Percentiles rank a stretch among this genome's conserved stretches.
Conservation (phyloP, 2,888 invertebrate species). For the Sinelater perroti region DNA sequence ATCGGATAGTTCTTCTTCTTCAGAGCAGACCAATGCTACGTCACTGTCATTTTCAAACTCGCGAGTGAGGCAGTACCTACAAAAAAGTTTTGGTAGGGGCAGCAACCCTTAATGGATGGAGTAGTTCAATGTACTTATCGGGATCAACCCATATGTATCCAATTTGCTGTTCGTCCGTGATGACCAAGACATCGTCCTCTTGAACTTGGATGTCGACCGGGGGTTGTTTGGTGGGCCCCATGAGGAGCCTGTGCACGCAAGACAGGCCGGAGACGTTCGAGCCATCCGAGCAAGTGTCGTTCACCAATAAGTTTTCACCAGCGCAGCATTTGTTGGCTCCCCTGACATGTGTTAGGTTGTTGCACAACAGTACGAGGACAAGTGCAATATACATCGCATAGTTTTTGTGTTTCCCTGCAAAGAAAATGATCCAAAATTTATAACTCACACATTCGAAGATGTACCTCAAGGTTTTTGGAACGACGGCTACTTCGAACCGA, state of each 20-base stretch:
- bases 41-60: neutral
- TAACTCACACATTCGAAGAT: too few species aligned
- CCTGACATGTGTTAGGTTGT: neutral
- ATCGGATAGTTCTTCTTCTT: conserved; percentile 15
- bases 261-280: neutral
- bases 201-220: neutral
- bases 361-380: neutral
- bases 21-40: conserved; percentile 33
- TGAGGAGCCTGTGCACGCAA: neutral
- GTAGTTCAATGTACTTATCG: conserved; percentile 1
- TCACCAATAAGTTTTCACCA: conserved; percentile 2
- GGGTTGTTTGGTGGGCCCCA: neutral
- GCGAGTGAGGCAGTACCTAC: conserved; percentile 11
- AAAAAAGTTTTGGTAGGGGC: too few species aligned
- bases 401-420: conserved; percentile 2
- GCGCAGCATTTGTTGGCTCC: neutral
- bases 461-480: too few species aligned
- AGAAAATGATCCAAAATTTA: neutral
- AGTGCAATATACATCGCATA: conserved; percentile 1
- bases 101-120: too few species aligned
- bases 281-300: conserved; percentile 5
- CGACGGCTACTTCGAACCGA: too few species aligned
- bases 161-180: neutral
- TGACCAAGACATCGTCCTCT: neutral
- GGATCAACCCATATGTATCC: neutral